These are phyloP conservation scores for Numenius arquata DNA, from an alignment of 2,113 vertebrate genomes.

Conservation along the genomic window DNA sequence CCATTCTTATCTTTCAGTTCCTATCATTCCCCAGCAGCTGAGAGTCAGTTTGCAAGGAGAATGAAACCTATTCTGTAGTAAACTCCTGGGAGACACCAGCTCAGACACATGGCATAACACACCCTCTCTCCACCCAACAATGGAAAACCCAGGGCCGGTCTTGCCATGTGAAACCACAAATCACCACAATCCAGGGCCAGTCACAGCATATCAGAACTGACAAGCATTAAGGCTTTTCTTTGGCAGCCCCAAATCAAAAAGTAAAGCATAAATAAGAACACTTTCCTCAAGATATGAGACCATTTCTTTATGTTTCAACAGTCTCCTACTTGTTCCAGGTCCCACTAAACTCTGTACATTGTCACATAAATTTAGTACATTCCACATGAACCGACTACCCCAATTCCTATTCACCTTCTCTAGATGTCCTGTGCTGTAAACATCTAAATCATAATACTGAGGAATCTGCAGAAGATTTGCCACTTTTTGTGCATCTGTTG, in stretches of 20 bases:
- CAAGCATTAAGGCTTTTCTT: background rate
- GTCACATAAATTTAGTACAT: background rate
- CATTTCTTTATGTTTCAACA: background rate
- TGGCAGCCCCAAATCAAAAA: background rate
- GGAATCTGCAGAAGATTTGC: constrained; percentile 85
- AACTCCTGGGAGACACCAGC: background rate
- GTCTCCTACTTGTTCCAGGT: background rate
- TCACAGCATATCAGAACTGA: background rate
- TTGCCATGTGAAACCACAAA: background rate
- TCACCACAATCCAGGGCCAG: background rate
- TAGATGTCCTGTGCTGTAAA: constrained; percentile 58
- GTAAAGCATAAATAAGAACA: background rate
- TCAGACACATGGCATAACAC: background rate
- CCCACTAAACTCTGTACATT: background rate
- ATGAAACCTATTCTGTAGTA: background rate
- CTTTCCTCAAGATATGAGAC: background rate
- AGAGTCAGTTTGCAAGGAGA: background rate
- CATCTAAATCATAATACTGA: constrained; percentile 81
- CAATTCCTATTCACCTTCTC: constrained; percentile 66
- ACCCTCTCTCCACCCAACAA: background rate
- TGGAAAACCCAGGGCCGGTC: background rate
- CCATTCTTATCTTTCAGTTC: constrained; percentile 48
- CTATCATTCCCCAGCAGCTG: constrained; percentile 29
- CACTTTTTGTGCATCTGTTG: constrained; percentile 73
- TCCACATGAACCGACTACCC: background rate